Percentiles rank a stretch among this genome's conserved stretches.
Conservation (phyloP, 2,113 vertebrate species). For the Aleadryas rufinucha region DNA sequence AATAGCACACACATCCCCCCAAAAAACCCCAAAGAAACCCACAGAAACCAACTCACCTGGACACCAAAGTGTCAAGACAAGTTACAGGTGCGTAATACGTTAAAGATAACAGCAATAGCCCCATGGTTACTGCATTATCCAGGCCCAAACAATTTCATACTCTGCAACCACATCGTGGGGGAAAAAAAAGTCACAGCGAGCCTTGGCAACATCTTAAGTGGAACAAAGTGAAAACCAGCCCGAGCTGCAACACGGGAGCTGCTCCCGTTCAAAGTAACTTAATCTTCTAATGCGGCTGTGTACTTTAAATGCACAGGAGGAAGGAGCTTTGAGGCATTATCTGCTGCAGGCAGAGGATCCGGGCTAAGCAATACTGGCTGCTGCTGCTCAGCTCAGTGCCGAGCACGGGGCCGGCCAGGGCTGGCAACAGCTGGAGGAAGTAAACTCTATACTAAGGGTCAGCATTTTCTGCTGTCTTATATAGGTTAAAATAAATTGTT, state of each 20-base stretch:
- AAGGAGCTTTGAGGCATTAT: slow-evolving; percentile 55
- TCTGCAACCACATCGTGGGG: not conserved
- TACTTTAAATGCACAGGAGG: slow-evolving; percentile 32
- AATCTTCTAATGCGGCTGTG: slow-evolving; percentile 22
- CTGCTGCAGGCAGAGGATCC: not conserved
- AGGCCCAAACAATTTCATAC: not conserved
- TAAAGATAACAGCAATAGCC: not conserved
- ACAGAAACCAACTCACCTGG: not conserved
- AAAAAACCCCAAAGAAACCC: not conserved
- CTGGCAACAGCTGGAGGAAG: not conserved
- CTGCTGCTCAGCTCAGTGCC: not conserved
- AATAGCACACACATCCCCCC: rapidly evolving
- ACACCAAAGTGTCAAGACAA: not conserved
- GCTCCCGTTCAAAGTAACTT: slow-evolving; percentile 10
- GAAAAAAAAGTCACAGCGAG: not conserved
- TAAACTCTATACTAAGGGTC: not conserved
- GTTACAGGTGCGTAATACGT: not conserved
- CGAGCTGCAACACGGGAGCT: not conserved
- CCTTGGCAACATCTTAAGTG: not conserved
- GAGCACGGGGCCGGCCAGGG: not conserved
- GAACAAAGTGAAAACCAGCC: slow-evolving; percentile 41
- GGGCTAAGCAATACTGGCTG: not conserved
- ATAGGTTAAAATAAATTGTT: not conserved
- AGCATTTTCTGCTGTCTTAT: not conserved
- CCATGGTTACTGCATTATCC: not conserved